These are phyloP conservation scores for Lithobates pipiens DNA, from an alignment of 2,797 vertebrate species.

Conservation along the genomic window DNA sequence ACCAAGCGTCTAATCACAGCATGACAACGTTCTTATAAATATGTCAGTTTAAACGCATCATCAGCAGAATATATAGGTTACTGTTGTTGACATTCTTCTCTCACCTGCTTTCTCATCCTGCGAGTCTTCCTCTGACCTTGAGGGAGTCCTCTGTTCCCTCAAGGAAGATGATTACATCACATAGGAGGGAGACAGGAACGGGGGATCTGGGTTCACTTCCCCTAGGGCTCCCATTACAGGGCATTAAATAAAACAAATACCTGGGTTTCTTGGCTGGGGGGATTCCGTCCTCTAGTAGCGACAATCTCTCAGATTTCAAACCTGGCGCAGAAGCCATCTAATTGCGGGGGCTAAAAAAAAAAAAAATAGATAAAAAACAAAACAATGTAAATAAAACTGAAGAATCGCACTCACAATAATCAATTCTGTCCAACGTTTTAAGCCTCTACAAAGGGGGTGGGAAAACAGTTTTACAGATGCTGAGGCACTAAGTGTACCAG, in stretches of 20 bases:
- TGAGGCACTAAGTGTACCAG: no score
- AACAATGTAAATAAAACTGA: no score
- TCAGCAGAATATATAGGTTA: no score
- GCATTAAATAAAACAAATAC: slow-evolving; percentile 70
- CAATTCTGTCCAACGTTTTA: no score
- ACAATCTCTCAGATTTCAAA: slow-evolving; percentile 69
- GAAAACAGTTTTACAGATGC: not conserved
- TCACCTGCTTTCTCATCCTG: not conserved
- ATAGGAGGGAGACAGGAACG: not conserved
- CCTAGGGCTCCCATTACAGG: accelerated
- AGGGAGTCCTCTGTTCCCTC: not conserved
- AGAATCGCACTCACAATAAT: no score
- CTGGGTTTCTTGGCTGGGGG: slow-evolving; percentile 92
- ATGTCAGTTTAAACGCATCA: no score
- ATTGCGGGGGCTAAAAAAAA: not conserved
- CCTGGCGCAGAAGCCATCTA: slow-evolving; percentile 78
- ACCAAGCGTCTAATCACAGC: no score
- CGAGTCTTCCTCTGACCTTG: not conserved
- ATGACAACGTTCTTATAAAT: no score
- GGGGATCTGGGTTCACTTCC: not conserved
- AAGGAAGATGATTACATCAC: no score
- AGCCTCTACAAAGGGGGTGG: no score
- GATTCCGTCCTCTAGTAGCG: slow-evolving; percentile 81
- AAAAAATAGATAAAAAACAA: no score
- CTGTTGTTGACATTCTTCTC: no score